Evolutionary conservation across 1,140 invertebrate species (phyloP), one percentile per base, ranked within the genome.

Genomic region (Drosophila mauritiana): DNA sequence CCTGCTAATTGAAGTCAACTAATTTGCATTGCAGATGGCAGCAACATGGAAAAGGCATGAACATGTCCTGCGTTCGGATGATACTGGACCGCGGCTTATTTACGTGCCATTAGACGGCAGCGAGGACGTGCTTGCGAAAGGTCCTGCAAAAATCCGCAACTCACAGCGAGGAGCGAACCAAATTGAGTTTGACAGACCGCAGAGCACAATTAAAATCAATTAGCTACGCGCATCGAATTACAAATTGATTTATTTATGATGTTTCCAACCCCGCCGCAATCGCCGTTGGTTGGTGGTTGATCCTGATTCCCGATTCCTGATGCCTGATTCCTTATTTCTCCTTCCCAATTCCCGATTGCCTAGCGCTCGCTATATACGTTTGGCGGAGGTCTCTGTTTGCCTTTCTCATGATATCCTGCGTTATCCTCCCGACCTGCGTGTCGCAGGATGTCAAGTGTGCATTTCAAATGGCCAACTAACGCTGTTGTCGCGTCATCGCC

Each of bases 181-280:
- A 83, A 83, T 83, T 72, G 42, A 70, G 63, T 79, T 84, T 76
- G 61, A 83, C 70, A 70, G 52, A 83, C 75, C 75, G 36, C 75
- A 65, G 56, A 25, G 43, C 45, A 52, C 69, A 65, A 83, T 83
- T 76, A 69, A 76, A 79, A 83, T 83, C 80, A 83, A 83, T 83
- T 79, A 83, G 75, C 69, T 58, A 48, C 48, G 59, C 70, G 74
- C 49, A 79, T 83, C 64, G 80, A 78, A 75, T 83, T 83, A 83
- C 80, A 75, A 75, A 75, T 65, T 78, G 80, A 73, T 75, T 78
- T 69, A 73, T 83, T 75, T 79, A 75, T 78, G 56, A 75, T 56
- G 74, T 56, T 79, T 58, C 39, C 67, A 43, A 37, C 46, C 63
- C 37, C 39, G 48, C 56, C 68, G 20, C 67, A 58, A 58, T 72